Base-by-base conservation (phyloP, 2,888 invertebrate species). In the Phytoseiulus persimilis region DNA sequence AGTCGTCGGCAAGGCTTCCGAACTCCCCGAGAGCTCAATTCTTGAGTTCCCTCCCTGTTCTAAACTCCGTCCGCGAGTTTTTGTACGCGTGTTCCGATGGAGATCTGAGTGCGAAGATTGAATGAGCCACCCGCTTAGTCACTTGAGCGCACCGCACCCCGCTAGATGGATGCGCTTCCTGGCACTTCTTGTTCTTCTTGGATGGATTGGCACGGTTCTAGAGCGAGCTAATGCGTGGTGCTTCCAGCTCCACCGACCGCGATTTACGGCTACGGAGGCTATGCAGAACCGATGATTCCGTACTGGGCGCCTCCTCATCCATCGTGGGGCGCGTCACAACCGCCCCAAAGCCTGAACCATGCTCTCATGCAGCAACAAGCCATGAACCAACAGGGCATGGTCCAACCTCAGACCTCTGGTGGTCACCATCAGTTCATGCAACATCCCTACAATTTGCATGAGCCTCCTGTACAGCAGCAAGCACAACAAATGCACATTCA, bases 171-270 rank as follows among this genome's bases (percentile, higher is more conserved):
- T n/a, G n/a, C n/a, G n/a, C n/a, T n/a, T n/a, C n/a, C n/a, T n/a
- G n/a, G n/a, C n/a, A n/a, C n/a, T n/a, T n/a, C n/a, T n/a, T n/a
- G n/a, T n/a, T n/a, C n/a, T n/a, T n/a, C 65, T 14, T 23, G 18
- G 11, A 65, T 65, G 65, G 18, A 23, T 23, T 18, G 65, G 65
- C 65, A 23, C 18, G 18, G 65, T 65, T 65, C 28, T 65, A 65
- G 65, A 14, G 65, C 65, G 65, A 65, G 65, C 65, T 65, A 65
- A 65, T 87, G 32, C n/a, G 32, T 31, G 23, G 39, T 31, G 87
- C 87, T 87, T 87, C 6, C 87, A 87, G 87, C 87, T 32, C 87
- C 87, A 28, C 87, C 87, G n/a, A 45, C 87, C 39, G 87, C 87
- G 45, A 87, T 87, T 28, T 87, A 32, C 31, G 87, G 87, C 18